A percentile compares a stretch with the other conserved stretches of the same genome.
phyloP scores from a whole-genome alignment of 2,797 vertebrate genomes.

The Hoplostethus atlanticus region DNA sequence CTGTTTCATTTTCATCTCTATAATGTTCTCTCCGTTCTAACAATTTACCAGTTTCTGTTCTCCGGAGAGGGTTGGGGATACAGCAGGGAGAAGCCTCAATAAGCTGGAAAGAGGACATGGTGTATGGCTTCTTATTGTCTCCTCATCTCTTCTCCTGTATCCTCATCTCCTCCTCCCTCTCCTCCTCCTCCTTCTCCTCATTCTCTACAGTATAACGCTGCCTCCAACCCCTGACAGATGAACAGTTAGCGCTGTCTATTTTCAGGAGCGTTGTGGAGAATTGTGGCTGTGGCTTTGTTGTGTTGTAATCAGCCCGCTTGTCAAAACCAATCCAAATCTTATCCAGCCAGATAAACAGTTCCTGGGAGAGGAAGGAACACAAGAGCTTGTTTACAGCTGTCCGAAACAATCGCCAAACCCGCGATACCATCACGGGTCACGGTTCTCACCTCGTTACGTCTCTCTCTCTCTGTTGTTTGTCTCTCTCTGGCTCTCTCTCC shows the following conservation, averaged over 20 bases:
- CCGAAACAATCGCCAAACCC: slow-evolving; percentile 20
- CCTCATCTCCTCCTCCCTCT: no score
- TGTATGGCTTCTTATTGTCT: no score
- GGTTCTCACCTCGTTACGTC: slow-evolving; percentile 19
- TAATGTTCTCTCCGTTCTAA: background rate
- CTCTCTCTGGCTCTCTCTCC: background rate
- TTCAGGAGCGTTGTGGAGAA: slow-evolving; percentile 21
- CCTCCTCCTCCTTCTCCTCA: background rate
- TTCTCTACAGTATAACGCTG: background rate
- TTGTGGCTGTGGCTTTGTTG: slow-evolving; percentile 10
- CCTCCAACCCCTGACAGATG: slow-evolving; percentile 4
- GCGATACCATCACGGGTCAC: slow-evolving; percentile 22
- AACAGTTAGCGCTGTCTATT: slow-evolving; percentile 20
- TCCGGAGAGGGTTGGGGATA: background rate
- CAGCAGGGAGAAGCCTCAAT: background rate
- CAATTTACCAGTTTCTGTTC: background rate
- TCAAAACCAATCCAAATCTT: slow-evolving; percentile 43
- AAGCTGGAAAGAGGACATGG: no score
- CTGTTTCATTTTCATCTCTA: background rate
- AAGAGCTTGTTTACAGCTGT: slow-evolving; percentile 43
- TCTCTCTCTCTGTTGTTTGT: background rate
- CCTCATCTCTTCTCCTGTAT: no score
- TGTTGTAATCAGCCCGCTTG: slow-evolving; percentile 48
- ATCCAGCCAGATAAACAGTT: slow-evolving; percentile 27
- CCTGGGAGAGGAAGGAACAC: background rate